Evolutionary conservation across 2,888 invertebrate genomes (phyloP).

Genomic region (Tipula unca): DNA sequence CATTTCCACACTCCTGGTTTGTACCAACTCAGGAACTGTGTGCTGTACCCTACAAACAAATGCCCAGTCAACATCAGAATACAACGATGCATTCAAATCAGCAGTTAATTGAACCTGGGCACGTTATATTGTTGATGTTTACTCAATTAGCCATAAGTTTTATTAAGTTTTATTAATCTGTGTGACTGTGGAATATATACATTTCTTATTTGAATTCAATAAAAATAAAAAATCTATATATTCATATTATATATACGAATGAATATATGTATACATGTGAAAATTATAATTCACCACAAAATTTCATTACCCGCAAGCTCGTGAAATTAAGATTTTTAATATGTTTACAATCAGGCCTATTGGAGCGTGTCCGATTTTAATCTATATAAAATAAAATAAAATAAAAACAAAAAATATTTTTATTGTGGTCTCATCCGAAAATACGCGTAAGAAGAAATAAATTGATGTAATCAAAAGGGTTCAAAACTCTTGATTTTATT

Average conservation of each 20-base stretch:
- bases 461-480: slow-evolving; percentile 8
- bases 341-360: neutral
- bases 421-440: neutral
- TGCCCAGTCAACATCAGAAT: slow-evolving; percentile 40
- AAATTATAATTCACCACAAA: neutral
- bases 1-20: slow-evolving; percentile 93
- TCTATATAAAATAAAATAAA: neutral
- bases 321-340: neutral
- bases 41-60: slow-evolving; percentile 75
- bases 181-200: neutral
- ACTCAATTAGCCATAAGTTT: slow-evolving; percentile 25
- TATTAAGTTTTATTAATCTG: slow-evolving; percentile 31
- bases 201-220: neutral
- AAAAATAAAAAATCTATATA: neutral
- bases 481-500: slow-evolving; percentile 14
- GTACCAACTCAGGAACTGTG: slow-evolving; percentile 87
- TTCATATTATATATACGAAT: neutral
- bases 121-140: slow-evolving; percentile 56
- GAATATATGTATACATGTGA: neutral
- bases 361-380: neutral
- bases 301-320: neutral
- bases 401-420: neutral
- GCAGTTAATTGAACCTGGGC: slow-evolving; percentile 73
- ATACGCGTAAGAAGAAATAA: neutral
- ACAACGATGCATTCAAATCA: slow-evolving; percentile 38